These are phyloP conservation scores for Crotalus viridis DNA, from an alignment of 2,113 vertebrate genomes.

Conservation along the genomic window DNA sequence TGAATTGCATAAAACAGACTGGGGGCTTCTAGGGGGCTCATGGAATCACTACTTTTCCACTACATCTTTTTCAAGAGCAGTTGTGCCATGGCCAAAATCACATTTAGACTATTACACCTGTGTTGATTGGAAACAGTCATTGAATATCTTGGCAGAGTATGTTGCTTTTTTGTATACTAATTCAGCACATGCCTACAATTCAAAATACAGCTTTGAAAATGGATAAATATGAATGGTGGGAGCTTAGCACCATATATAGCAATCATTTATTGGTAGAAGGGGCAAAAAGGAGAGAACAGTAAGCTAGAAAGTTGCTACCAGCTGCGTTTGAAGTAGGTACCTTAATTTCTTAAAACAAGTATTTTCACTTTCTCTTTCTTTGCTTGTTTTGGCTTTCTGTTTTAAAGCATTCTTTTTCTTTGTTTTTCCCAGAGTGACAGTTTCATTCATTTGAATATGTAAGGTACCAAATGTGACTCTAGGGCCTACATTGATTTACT, in stretches of 20 bases:
- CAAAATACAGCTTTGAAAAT: background rate
- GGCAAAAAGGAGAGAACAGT: background rate
- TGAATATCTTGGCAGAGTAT: background rate
- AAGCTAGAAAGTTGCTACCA: background rate
- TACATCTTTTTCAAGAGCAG: background rate
- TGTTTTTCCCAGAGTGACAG: background rate
- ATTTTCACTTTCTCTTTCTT: background rate
- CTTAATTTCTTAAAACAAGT: background rate
- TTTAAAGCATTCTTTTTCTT: background rate
- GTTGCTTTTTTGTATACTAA: background rate
- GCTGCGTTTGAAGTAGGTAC: constrained; percentile 16
- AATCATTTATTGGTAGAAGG: background rate
- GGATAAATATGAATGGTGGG: background rate
- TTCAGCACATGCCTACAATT: background rate
- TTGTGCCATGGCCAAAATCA: background rate
- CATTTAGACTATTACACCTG: background rate
- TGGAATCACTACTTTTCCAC: background rate
- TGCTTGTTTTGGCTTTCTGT: background rate
- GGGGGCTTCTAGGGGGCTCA: background rate
- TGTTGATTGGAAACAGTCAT: background rate
- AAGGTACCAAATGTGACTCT: no score
- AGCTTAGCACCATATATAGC: background rate
- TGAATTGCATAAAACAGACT: background rate
- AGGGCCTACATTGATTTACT: background rate
- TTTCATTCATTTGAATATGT: background rate